phyloP scores from a whole-genome alignment of 2,888 invertebrate species.

The Ctenicera cuprea region DNA sequence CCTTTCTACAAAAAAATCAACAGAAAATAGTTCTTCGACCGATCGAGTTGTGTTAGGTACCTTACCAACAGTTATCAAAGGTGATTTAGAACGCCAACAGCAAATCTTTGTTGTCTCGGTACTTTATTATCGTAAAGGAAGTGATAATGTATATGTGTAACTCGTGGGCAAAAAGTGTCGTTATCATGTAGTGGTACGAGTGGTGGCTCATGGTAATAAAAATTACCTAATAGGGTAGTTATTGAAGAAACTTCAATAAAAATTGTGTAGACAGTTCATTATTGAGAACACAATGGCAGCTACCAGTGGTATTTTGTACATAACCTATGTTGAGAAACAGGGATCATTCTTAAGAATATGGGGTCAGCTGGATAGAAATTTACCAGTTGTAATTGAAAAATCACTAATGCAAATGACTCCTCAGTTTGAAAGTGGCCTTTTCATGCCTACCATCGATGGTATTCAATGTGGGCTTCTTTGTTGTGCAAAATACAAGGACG shows the following conservation, averaged over 20 bases:
- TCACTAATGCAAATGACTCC: conserved; percentile 72
- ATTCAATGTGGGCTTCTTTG: conserved; percentile 76
- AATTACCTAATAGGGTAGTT: neutral
- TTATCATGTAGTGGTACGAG: too few relatives aligned
- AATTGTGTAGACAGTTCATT: neutral
- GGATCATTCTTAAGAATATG: conserved; percentile 83
- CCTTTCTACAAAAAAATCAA: too few relatives aligned
- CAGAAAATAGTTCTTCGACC: too few relatives aligned
- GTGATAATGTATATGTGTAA: too few relatives aligned
- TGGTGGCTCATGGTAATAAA: too few relatives aligned
- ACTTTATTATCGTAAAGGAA: too few relatives aligned
- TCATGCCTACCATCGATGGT: conserved; percentile 60
- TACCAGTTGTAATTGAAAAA: conserved; percentile 77
- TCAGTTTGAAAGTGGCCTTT: conserved; percentile 73
- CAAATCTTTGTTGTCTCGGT: too few relatives aligned
- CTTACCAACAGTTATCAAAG: too few relatives aligned
- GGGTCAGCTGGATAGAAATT: conserved; percentile 80
- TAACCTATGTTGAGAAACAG: conserved; percentile 74
- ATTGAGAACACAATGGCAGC: conserved; percentile 13
- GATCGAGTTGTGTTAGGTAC: too few relatives aligned
- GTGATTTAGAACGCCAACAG: too few relatives aligned
- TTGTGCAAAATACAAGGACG: conserved; percentile 81
- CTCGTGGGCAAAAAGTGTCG: too few relatives aligned
- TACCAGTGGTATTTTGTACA: conserved; percentile 4
- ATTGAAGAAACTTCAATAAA: neutral